Evolutionary conservation across 2,888 invertebrate species (phyloP).

Genomic region (Mesorhabditis sp.): DNA sequence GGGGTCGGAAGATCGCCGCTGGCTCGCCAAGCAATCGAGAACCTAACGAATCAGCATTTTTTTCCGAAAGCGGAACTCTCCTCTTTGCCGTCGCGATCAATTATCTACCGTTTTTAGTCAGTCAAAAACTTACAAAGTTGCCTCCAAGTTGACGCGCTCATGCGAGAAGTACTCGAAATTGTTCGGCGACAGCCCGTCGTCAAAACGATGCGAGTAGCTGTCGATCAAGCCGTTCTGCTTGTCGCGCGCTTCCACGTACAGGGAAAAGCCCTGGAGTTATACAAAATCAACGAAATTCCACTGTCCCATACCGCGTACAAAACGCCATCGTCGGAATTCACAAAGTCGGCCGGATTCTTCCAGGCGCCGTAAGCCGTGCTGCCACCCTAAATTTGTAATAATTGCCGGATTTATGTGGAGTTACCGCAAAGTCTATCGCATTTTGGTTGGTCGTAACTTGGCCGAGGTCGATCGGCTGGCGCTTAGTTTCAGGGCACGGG

Average conservation of each 20-base stretch:
- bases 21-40: background rate
- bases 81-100: too few relatives aligned
- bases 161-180: conserved; percentile 1
- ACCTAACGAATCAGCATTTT: background rate
- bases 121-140: background rate
- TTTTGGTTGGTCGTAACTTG: background rate
- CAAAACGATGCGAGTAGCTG: background rate
- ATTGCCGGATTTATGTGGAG: background rate
- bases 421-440: conserved; percentile 2
- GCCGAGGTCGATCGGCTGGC: background rate
- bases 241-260: background rate
- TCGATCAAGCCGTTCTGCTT: background rate
- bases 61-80: background rate
- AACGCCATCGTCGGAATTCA: background rate
- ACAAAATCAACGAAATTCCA: background rate
- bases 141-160: background rate
- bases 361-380: background rate
- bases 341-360: background rate
- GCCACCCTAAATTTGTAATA: background rate
- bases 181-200: background rate
- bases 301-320: background rate
- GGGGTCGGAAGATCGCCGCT: background rate
- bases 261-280: background rate
- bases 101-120: too few relatives aligned
- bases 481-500: background rate